Conservation (phyloP, 2,797 vertebrate species). For the Peromyscus nudipes region DNA sequence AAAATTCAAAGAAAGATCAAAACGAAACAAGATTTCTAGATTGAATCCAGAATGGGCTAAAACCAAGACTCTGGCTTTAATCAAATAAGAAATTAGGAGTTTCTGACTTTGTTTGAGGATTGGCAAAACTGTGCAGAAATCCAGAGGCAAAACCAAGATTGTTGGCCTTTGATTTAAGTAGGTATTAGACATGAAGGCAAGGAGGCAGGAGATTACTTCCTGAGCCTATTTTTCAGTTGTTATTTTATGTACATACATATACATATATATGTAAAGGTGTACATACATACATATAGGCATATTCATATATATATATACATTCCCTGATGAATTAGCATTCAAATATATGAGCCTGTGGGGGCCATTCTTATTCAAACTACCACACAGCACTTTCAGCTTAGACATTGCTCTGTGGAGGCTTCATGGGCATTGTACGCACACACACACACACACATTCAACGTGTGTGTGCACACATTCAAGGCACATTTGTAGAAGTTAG, state of each 20-base stretch:
- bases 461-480: not conserved
- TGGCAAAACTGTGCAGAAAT: conserved; percentile 15
- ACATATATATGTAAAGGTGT: not conserved
- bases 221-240: not conserved
- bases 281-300: not conserved
- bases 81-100: not conserved
- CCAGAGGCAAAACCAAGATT: conserved; percentile 15
- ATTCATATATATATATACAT: not conserved
- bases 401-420: not conserved
- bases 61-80: conserved; percentile 29
- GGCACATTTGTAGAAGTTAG: not conserved
- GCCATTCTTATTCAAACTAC: not conserved
- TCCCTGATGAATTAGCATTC: not conserved
- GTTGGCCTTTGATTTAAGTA: conserved; percentile 12
- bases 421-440: not conserved
- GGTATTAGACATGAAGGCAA: not conserved
- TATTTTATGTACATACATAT: not conserved
- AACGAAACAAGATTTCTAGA: conserved; percentile 36
- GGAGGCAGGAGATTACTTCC: not conserved
- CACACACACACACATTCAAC: not conserved
- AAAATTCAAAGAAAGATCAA: conserved; percentile 43
- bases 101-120: conserved; percentile 2
- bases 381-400: not conserved
- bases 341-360: not conserved
- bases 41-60: not conserved